Base-by-base conservation (phyloP, 2,113 vertebrate genomes). In the Melanerpes aurifrons region DNA sequence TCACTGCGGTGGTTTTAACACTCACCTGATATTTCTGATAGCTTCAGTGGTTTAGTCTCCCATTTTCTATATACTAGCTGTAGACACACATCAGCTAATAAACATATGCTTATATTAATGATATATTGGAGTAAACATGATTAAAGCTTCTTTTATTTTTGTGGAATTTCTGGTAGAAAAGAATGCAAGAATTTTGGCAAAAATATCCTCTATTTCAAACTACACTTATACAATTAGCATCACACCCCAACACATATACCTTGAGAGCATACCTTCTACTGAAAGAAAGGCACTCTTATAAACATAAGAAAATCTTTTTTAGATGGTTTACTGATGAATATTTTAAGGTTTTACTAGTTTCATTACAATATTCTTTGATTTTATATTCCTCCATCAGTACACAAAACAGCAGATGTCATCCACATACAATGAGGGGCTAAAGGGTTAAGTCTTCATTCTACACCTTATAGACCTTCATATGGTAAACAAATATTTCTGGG, bases 111-210 rank as follows among this genome's bases (percentile, higher is more conserved):
- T 64, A 22, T 16, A 74, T 62, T 28, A 58, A 77, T 19, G 25
- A 58, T 47, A 4, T 19, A 89, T 7, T 2, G 1, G 20, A 78
- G 18, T 11, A 83, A 92, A 25, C 40, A 63, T 10, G 29, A 77
- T 31, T 77, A 71, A 74, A 82, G 37, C 21, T 78, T 68, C 77
- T 64, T 91, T 68, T 29, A 53, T 61, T 72, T 87, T 63, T 72
- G 26, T 53, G 18, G 19, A 88, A 62, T 54, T 76, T 50, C 40
- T 19, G 10, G 15, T 26, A 79, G n/a, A 82, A 85, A 14, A 54
- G 29, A 59, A 93, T 28, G 50, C 21, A 68, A 31, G 21, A 26
- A 29, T 14, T 69, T 88, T 61, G 58, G 20, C 31, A 82, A 79
- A 82, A 59, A 78, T 6, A 48, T 32, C 25, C n/a, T 67, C 26